Evolutionary conservation across 2,797 vertebrate genomes (phyloP), one percentile per base, ranked within the genome.

Genomic region (Gadopsis bispinosus): DNA sequence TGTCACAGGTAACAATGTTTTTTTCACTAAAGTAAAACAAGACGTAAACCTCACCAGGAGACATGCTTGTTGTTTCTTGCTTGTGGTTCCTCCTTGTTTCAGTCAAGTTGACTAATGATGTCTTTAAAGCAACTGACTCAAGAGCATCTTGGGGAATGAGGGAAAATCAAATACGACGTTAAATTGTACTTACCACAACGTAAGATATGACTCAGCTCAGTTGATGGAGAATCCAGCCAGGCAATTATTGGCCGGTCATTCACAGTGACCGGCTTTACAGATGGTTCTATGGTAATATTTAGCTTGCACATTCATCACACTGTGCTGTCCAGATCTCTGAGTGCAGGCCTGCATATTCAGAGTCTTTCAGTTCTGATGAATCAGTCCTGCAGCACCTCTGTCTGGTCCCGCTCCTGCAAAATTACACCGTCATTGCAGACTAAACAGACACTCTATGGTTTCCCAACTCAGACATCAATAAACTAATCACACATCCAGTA

Each of bases 391-490:
- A 37, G 54, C 77, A 67, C 63, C 80, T 80, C 77, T 29, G 59
- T 70, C 69, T 54, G 75, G 20, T 67, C 61, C 74, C 29, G 58
- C 59, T 78, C 60, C 81, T 13, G 60, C 73, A 29, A 83, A 87
- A 84, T 79, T 55, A 86, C 77, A 78, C 73, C 37, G 47, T 75
- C 81, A 79, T 90, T 84, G 85, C 60, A 39, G 71, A 48, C 81
- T 78, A 56, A 83, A 85, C 76, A 80, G 87, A 79, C 80, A 67
- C 73, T 83, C 78, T 12, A n/a, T 76, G 64, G 53, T 73, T 71
- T 84, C 76, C 86, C 87, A 88, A 88, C 78, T 84, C 85, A 82
- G 69, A 74, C 73, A 69, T 90, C 87, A 86, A 88, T 86, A 89
- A 86, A 89, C 75, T 86, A 90, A 92, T 92, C 88, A 85, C 83